These are phyloP conservation scores for Chydorus sphaericus DNA, from an alignment of 2,888 invertebrate species.

Conservation along the genomic window DNA sequence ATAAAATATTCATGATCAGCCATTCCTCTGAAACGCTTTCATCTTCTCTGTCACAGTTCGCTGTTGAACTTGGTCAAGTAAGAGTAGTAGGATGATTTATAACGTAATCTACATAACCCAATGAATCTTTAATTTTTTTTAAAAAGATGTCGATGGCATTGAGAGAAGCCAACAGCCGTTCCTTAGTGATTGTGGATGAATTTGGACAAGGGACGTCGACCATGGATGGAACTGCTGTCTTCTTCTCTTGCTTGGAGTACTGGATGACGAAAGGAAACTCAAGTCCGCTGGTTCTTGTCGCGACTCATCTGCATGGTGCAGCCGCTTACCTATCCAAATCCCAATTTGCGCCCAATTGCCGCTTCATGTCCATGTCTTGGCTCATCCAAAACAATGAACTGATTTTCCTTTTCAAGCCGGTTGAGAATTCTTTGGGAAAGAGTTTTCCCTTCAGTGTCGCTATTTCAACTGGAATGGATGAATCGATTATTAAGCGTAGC, in stretches of 20 bases:
- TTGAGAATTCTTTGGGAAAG: slow-evolving; percentile 39
- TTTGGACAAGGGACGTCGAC: slow-evolving; percentile 73
- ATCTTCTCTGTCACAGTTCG: slow-evolving; percentile 66
- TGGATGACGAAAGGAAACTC: slow-evolving; percentile 40
- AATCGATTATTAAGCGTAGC: slow-evolving; percentile 38
- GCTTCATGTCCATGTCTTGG: slow-evolving; percentile 34
- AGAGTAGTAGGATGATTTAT: slow-evolving; percentile 45
- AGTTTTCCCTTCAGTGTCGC: slow-evolving; percentile 56
- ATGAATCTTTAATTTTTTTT: slow-evolving; percentile 3
- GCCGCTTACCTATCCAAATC: slow-evolving; percentile 34
- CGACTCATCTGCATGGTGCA: slow-evolving; percentile 62
- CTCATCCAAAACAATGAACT: slow-evolving; percentile 35
- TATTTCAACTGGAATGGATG: slow-evolving; percentile 39
- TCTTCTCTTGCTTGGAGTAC: slow-evolving; percentile 49
- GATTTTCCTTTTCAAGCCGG: slow-evolving; percentile 49
- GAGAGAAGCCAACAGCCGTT: slow-evolving; percentile 43
- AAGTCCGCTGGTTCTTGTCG: slow-evolving; percentile 59
- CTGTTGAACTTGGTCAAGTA: slow-evolving; percentile 66
- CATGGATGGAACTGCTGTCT: slow-evolving; percentile 56
- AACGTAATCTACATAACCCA: slow-evolving; percentile 11
- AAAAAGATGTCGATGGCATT: slow-evolving; percentile 54
- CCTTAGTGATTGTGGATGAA: slow-evolving; percentile 72
- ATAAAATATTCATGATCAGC: slow-evolving; percentile 59
- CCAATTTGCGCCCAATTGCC: slow-evolving; percentile 34
- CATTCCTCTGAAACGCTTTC: slow-evolving; percentile 61